Evolutionary conservation across 2,888 invertebrate species (phyloP).

Genomic region (Ophion slaviceki): DNA sequence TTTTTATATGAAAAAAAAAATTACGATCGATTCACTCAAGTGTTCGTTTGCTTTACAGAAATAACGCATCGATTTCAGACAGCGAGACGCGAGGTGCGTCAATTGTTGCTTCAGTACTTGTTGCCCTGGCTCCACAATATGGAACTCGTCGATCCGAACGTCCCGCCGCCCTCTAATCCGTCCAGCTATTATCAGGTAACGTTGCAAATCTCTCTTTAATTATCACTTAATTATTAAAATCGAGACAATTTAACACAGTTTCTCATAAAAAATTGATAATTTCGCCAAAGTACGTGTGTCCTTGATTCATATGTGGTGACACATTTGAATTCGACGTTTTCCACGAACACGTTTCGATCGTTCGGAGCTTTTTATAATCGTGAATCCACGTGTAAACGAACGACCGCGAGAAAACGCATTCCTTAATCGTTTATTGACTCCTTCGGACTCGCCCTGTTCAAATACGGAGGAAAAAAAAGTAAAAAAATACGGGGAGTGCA

Average conservation of each 20-base stretch:
- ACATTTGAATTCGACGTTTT: background rate
- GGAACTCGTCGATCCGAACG: conserved; percentile 98
- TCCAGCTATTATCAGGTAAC: conserved; percentile 92
- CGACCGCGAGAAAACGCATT: background rate
- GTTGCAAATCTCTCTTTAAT: background rate
- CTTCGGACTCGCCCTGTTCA: background rate
- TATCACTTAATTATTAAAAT: no score
- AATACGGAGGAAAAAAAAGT: background rate
- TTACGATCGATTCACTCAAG: background rate
- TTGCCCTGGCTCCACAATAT: conserved; percentile 99
- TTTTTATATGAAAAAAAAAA: background rate
- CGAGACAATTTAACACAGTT: no score
- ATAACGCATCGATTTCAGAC: conserved; percentile 98
- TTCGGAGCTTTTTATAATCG: background rate
- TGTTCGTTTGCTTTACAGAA: conserved; percentile 87
- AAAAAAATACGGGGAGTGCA: background rate
- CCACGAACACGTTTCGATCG: background rate
- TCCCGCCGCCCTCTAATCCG: conserved; percentile 94
- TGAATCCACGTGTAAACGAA: background rate
- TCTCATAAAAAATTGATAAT: background rate
- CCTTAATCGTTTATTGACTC: conserved; percentile 11
- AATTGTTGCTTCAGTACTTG: conserved; percentile 95
- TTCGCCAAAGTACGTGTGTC: background rate
- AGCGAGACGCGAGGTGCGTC: conserved; percentile 96
- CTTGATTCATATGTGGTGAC: background rate